Conservation (phyloP, 37 sponge, comb jelly and placozoan genomes). For the Chondrosia reniformis region DNA sequence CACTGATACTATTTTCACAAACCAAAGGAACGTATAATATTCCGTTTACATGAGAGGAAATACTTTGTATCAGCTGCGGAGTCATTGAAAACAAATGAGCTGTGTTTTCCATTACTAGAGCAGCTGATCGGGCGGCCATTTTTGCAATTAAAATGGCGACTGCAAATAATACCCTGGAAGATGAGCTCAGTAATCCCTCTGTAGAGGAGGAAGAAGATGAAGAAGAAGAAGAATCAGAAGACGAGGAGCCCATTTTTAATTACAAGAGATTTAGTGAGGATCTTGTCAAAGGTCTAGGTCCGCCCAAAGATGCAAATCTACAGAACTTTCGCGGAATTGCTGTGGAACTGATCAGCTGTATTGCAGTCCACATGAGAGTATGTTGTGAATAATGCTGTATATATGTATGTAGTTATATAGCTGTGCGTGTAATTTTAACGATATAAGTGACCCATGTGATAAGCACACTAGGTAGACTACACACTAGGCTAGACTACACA, state of each 20-base stretch:
- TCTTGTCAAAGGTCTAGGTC: constrained; percentile 35
- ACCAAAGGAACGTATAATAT: constrained; percentile 66
- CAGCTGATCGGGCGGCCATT: constrained; percentile 19
- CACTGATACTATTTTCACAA: not conserved
- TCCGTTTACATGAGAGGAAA: constrained; percentile 26
- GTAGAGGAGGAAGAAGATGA: constrained; percentile 1
- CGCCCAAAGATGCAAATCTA: not conserved
- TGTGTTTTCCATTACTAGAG: not conserved
- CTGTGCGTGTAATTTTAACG: not conserved
- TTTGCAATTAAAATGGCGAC: not conserved
- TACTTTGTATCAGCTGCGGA: not conserved
- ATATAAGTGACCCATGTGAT: not conserved
- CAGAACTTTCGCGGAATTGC: not conserved
- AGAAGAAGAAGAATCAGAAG: constrained; percentile 52
- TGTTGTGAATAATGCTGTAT: not conserved
- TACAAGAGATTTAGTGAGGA: constrained; percentile 79
- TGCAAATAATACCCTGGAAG: too few species aligned
- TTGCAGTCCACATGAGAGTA: constrained; percentile 84
- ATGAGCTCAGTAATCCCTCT: too few species aligned
- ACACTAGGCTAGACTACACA: too few species aligned
- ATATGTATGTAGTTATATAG: not conserved
- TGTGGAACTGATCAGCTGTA: constrained; percentile 60
- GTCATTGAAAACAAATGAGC: not conserved
- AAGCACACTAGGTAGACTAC: too few species aligned
- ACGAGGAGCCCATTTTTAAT: constrained; percentile 78